phyloP scores from a whole-genome alignment of 2,113 vertebrate genomes.

The Aspidoscelis tigris region DNA sequence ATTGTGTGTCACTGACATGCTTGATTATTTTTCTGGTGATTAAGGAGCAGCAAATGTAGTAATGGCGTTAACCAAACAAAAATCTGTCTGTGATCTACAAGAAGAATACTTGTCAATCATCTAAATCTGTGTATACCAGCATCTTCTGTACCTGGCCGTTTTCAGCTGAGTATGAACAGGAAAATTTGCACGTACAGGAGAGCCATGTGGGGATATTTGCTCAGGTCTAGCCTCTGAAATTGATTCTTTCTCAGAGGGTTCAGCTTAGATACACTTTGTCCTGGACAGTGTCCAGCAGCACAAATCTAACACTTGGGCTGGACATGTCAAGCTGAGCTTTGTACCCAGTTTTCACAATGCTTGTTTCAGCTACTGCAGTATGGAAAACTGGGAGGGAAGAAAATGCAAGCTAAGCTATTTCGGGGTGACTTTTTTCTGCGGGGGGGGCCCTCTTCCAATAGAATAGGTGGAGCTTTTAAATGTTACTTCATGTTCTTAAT shows the following conservation, averaged over 20 bases:
- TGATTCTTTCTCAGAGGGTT: neutral
- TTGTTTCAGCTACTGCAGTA: constrained; percentile 20
- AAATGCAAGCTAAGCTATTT: constrained; percentile 22
- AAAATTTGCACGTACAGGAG: constrained; percentile 7
- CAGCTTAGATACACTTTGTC: constrained; percentile 58
- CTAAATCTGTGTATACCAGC: neutral
- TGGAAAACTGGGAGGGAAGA: constrained; percentile 23
- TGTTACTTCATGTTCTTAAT: neutral
- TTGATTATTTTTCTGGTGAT: neutral
- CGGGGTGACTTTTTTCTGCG: neutral
- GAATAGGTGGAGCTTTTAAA: neutral
- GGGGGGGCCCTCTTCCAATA: neutral
- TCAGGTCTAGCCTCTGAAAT: neutral
- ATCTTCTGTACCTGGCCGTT: neutral
- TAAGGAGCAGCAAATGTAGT: neutral
- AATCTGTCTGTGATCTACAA: neutral
- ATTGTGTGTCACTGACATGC: too few relatives aligned
- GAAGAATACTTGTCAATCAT: neutral
- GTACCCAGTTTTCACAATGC: constrained; percentile 59
- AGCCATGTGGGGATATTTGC: neutral
- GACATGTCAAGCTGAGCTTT: constrained; percentile 58
- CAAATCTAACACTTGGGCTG: constrained; percentile 6
- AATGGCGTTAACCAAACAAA: neutral
- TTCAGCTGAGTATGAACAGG: neutral
- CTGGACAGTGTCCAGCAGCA: constrained; percentile 53